Base-by-base conservation (phyloP, 2,113 vertebrate genomes). In the Petrocephalus zakoni region DNA sequence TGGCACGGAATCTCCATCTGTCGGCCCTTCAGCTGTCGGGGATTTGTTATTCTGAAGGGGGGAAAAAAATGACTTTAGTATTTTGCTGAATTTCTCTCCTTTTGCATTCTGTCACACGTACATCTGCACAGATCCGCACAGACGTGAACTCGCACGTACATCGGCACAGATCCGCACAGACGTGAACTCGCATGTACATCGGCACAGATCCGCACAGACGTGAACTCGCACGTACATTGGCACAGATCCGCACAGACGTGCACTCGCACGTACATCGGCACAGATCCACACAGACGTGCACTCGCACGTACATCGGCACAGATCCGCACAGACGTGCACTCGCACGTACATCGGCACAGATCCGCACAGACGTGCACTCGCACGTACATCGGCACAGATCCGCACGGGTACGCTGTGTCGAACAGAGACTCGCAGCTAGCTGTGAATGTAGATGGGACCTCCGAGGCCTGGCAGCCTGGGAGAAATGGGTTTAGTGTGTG, bases 11-110 rank as follows among this genome's bases (percentile, higher is more conserved):
- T 83, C 52, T 15, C n/a, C 55, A 78, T 86, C 22, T 89, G 55
- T 88, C 87, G 89, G 78, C 89, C 82, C 88, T 90, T 92, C 91
- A 91, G 90, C 56, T 90, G 89, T 88, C 90, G 88, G 89, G 88
- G 91, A 90, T 92, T 93, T 93, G 86, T 81, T 91, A 89, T 81
- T 22, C 90, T 85, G 89, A 90, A 11, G 72, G 72, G 52, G 52
- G 72, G 89, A 89, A 81, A 88, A 87, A 91, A 90, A 93, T 92
- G 0, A 37, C 72, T 91, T 87, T 84, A 88, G 82, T 89, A 82
- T 78, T 92, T 56, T 78, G 75, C 90, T 90, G 89, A 90, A 87
- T 92, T 92, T 92, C 92, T 90, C 91, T 92, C 90, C 87, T 91
- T 87, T 21, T 17, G 9, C 46, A 75, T 81, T 89, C 46, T 29